Base-by-base conservation (phyloP, 2,113 vertebrate genomes). In the Fukomys damarensis region DNA sequence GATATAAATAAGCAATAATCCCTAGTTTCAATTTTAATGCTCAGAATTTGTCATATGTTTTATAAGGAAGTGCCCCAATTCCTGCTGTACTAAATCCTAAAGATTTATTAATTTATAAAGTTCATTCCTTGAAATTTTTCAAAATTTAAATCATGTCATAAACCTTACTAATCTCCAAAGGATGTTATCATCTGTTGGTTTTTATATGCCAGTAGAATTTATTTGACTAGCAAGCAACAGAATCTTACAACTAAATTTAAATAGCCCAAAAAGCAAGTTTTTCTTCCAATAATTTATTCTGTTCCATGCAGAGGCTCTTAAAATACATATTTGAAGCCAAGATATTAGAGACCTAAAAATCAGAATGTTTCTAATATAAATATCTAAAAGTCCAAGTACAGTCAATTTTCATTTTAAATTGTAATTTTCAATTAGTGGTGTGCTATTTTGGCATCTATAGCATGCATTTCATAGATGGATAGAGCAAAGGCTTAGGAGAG, bases 81-180 rank as follows among this genome's bases (percentile, higher is more conserved):
- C 43, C 28, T n/a, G 68, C 30, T 82, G 3, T 66, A 93, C 6
- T 96, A 93, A 97, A 14, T n/a, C 92, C 28, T n/a, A 98, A 58
- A 86, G 8, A 0, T 41, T 92, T 26, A 87, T 92, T 97, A 41
- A 49, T 91, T 82, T 95, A 79, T 83, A 89, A 90, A 84, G 14
- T 85, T 58, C 0, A n/a, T 26, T 91, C 54, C 97, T 96, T 96
- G 84, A 98, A 96, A 66, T 94, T 70, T 92, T 82, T 56, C 11
- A 91, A 97, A 98, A 97, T 95, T 96, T 35, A 97, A 98, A 86
- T 97, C 52, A 84, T 68, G 86, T 92, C 72, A 95, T 79, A 98
- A 98, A 93, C 3, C 30, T 26, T 86, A 95, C 79, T 77, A 93
- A 96, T 92, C 20, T 30, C 84, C 70, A 97, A 94, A 97, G 91